These are phyloP conservation scores for Drosophila neutralis DNA, from an alignment of 2,888 invertebrate species.

Conservation along the genomic window DNA sequence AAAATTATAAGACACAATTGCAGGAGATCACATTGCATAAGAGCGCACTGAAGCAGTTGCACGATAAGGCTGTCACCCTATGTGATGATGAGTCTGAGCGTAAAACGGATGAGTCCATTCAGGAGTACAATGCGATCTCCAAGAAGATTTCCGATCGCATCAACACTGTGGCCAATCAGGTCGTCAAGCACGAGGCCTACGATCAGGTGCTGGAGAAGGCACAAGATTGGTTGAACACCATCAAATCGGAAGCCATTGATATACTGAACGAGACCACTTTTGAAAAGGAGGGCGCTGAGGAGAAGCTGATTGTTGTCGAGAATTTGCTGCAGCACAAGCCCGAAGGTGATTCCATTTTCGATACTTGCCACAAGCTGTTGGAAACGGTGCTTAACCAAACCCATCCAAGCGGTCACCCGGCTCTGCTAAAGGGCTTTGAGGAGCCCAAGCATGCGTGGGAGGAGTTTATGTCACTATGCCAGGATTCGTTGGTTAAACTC, in stretches of 20 bases:
- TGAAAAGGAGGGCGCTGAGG: slow-evolving; percentile 92
- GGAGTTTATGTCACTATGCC: slow-evolving; percentile 90
- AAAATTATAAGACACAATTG: slow-evolving; percentile 91
- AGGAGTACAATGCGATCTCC: slow-evolving; percentile 89
- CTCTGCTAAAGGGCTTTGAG: slow-evolving; percentile 90
- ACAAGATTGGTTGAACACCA: slow-evolving; percentile 92
- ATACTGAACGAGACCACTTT: slow-evolving; percentile 91
- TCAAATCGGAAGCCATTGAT: slow-evolving; percentile 91
- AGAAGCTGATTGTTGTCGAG: slow-evolving; percentile 90
- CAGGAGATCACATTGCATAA: slow-evolving; percentile 95
- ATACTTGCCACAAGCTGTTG: slow-evolving; percentile 89
- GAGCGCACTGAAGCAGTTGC: slow-evolving; percentile 92
- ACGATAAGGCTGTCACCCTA: slow-evolving; percentile 91
- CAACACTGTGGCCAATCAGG: slow-evolving; percentile 88
- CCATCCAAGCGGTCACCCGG: slow-evolving; percentile 90
- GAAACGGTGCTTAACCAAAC: slow-evolving; percentile 91
- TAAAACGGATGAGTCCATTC: slow-evolving; percentile 90
- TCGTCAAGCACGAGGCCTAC: slow-evolving; percentile 92
- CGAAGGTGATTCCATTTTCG: slow-evolving; percentile 90
- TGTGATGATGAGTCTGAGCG: slow-evolving; percentile 92
- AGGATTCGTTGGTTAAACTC: slow-evolving; percentile 89
- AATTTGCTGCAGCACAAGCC: slow-evolving; percentile 90
- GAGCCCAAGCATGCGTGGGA: slow-evolving; percentile 91
- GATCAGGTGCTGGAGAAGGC: slow-evolving; percentile 92
- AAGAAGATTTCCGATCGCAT: slow-evolving; percentile 89